Percentiles rank a stretch among this genome's conserved stretches.
phyloP scores from a whole-genome alignment of 2,888 invertebrate species.

The Syrphus vitripennis region DNA sequence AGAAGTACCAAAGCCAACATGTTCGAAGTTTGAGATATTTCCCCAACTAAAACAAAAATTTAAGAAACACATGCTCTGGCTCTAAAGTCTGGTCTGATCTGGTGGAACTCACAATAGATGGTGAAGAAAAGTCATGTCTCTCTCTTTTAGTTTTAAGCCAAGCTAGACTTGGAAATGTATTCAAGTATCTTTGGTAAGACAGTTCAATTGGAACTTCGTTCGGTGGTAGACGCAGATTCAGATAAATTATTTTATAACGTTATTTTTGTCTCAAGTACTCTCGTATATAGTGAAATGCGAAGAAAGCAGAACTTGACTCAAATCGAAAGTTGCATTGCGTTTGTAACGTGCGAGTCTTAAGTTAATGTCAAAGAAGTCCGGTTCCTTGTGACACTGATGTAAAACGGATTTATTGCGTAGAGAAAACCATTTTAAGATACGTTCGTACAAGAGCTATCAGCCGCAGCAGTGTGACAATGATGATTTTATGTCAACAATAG shows the following conservation, averaged over 20 bases:
- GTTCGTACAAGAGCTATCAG: background rate
- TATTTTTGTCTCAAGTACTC: too few species aligned
- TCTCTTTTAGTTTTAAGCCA: background rate
- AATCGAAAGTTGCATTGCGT: constrained; percentile 61
- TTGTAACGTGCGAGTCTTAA: constrained; percentile 7
- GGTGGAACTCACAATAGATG: background rate
- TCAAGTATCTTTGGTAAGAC: constrained; percentile 43
- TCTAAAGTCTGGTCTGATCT: constrained; percentile 16
- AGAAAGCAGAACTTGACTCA: constrained; percentile 64
- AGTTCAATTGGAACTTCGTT: constrained; percentile 68
- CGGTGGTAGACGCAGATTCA: constrained; percentile 45
- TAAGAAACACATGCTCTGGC: constrained; percentile 3
- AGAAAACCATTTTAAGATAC: constrained; percentile 37
- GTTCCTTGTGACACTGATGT: constrained; percentile 41
- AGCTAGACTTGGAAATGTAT: constrained; percentile 55
- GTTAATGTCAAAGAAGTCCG: constrained; percentile 42
- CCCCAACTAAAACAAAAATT: constrained; percentile 53
- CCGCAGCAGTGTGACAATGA: constrained; percentile 3
- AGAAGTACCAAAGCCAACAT: constrained; percentile 10
- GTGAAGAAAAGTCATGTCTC: constrained; percentile 9
- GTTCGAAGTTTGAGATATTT: constrained; percentile 52
- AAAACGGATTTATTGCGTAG: constrained; percentile 54
- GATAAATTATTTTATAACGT: background rate
- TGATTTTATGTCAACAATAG: constrained; percentile 5
- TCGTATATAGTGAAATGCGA: constrained; percentile 58